Percentiles rank a stretch among this genome's conserved stretches.
phyloP scores from a whole-genome alignment of 2,113 vertebrate genomes.

The Riparia riparia region DNA sequence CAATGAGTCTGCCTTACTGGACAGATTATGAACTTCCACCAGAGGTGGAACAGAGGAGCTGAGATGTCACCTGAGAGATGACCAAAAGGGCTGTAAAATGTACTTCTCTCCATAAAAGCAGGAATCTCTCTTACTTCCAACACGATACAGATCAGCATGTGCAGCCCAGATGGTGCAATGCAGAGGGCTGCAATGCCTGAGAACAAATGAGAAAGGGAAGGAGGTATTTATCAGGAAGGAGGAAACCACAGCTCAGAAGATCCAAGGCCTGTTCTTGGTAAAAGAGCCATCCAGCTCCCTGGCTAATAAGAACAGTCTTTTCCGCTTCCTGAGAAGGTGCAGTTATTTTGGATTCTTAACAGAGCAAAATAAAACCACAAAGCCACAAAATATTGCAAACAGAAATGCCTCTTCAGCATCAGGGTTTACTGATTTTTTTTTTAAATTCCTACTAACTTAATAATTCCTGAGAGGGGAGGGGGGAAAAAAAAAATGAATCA shows the following conservation, averaged over 20 bases:
- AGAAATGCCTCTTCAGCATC: not conserved
- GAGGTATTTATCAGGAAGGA: not conserved
- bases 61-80: not conserved
- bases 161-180: not conserved
- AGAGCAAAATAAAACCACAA: not conserved
- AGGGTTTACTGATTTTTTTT: not conserved
- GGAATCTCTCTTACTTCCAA: not conserved
- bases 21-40: not conserved
- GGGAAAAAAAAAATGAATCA: not conserved
- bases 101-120: not conserved
- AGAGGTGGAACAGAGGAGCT: not conserved
- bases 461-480: not conserved
- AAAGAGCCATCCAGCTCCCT: not conserved
- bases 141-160: fast-evolving
- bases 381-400: not conserved
- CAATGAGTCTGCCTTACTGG: not conserved
- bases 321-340: not conserved
- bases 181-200: not conserved
- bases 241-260: not conserved
- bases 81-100: not conserved
- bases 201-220: not conserved
- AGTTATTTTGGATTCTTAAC: not conserved
- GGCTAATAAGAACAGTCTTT: not conserved
- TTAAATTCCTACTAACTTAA: not conserved
- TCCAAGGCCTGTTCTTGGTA: not conserved